Conservation (phyloP, 2,113 vertebrate genomes). For the Sapajus apella region DNA sequence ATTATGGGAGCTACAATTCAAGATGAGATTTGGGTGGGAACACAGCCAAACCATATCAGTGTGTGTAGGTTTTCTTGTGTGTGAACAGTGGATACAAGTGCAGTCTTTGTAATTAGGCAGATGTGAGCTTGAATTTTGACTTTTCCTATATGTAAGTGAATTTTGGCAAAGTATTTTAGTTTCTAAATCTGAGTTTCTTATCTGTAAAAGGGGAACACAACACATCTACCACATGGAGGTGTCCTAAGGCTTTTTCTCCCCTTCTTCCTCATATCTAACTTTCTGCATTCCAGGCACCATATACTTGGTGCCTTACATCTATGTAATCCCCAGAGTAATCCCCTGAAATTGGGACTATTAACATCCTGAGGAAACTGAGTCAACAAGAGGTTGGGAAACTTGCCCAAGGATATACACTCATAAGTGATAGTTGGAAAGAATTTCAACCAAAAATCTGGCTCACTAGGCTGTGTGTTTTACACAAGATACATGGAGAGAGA, state of each 20-base stretch:
- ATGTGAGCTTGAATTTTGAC: not conserved
- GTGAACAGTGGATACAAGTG: not conserved
- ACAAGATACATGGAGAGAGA: not conserved
- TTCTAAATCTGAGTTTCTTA: conserved; percentile 17
- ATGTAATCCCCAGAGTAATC: not conserved
- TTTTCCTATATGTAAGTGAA: not conserved
- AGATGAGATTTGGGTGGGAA: too few relatives aligned
- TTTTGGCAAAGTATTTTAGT: not conserved
- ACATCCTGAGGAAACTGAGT: not conserved
- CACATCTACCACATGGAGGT: not conserved
- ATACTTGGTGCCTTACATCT: not conserved
- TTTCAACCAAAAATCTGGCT: not conserved
- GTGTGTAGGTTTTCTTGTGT: not conserved
- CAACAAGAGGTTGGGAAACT: not conserved
- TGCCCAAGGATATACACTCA: not conserved
- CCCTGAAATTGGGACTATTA: not conserved
- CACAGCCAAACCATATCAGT: too few relatives aligned
- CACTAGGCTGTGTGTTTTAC: not conserved
- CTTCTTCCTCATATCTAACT: not conserved
- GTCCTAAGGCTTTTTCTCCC: not conserved
- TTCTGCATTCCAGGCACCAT: not conserved
- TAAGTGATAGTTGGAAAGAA: not conserved
- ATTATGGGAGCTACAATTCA: too few relatives aligned
- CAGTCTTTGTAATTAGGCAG: not conserved
- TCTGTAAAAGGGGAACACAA: not conserved